Evolutionary conservation across 2,797 vertebrate species (phyloP), one percentile per base, ranked within the genome.

Genomic region (Scarus forsteni): DNA sequence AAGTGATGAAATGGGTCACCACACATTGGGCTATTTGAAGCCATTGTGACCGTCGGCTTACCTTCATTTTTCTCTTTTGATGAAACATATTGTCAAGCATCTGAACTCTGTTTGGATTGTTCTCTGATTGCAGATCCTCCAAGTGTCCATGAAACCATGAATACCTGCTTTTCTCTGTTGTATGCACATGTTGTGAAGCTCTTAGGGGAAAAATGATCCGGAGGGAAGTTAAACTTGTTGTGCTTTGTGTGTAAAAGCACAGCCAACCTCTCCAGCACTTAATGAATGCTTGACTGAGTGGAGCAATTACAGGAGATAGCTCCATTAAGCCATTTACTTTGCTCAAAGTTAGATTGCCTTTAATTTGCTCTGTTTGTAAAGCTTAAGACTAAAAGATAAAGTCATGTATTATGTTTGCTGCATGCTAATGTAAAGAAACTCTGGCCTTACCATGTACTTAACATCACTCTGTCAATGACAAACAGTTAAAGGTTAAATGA

Each of bases 251-350:
- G 46, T 53, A 77, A 70, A 73, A 57, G 51, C 62, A 68, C 46
- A 66, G 70, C 67, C 67, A 73, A 70, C 73, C 73, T 84, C 74
- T 46, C 57, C 51, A 40, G 71, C 57, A 75, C 77, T 77, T 85
- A 80, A 83, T 89, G 75, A 85, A 89, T 81, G 81, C 80, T 75
- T 86, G 83, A 89, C 66, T 89, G 79, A 91, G 81, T 81, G 79
- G 62, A 66, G 84, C 85, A 92, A 89, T 90, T 90, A 89, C 81
- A 80, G 79, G 27, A 75, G 70, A 88, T 77, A 60, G 85, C 75
- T 81, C 79, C 76, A 91, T 87, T 84, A 89, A 77, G 79, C 75
- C 65, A 76, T 90, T 88, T 85, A 81, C 85, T 85, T 89, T 88
- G 64, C 75, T 84, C 54, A 76, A 74, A 77, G 79, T 88, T 88